phyloP scores from a whole-genome alignment of 2,113 vertebrate species.

The Electrona antarctica region DNA sequence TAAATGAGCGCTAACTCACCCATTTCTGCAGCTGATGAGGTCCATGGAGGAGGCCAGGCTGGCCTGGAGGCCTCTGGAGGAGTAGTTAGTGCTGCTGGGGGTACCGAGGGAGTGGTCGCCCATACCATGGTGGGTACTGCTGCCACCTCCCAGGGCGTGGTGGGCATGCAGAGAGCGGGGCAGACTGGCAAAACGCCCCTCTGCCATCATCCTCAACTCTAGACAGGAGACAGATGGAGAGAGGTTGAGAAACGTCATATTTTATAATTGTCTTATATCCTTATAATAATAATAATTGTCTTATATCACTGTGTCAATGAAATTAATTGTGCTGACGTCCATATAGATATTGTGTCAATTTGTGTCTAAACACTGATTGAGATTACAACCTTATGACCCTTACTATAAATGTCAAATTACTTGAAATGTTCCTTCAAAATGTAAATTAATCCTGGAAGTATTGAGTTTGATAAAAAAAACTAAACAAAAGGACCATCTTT shows the following conservation, averaged over 20 bases:
- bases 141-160: constrained; percentile 75
- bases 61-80: constrained; percentile 59
- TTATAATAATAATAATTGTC: no score
- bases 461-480: no score
- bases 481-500: no score
- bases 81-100: constrained; percentile 28
- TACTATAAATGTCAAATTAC: no score
- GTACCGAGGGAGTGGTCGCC: constrained; percentile 20
- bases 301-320: no score
- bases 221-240: constrained; percentile 17
- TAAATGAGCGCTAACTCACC: constrained; percentile 59
- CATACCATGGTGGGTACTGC: constrained; percentile 68
- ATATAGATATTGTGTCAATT: no score
- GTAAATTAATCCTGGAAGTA: no score
- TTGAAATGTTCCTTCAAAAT: no score
- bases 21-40: constrained; percentile 85
- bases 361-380: no score
- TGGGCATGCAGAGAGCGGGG: constrained; percentile 81
- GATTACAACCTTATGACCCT: no score
- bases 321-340: no score
- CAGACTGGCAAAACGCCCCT: constrained; percentile 92
- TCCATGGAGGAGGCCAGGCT: constrained; percentile 91
- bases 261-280: no score
- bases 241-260: background rate
- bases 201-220: constrained; percentile 92